Base-by-base conservation (phyloP, 2,113 vertebrate species). In the Pleuronectes platessa region DNA sequence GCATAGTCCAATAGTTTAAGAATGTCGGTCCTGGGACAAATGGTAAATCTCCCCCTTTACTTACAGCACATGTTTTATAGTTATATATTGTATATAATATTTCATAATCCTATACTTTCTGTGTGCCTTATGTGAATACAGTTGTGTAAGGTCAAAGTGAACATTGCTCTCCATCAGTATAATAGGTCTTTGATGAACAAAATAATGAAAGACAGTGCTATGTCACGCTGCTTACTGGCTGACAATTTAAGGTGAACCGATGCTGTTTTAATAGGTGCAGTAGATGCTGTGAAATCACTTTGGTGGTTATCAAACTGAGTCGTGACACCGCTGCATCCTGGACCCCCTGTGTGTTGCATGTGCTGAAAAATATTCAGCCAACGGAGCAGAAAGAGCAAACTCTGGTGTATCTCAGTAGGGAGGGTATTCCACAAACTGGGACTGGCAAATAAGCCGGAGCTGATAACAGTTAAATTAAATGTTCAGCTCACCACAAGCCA, bases 281-380 rank as follows among this genome's bases (percentile, higher is more conserved):
- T 9, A 2, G 72, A 65, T 63, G 61, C 73, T 72, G 63, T 26
- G 42, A 83, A 65, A 58, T 79, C 55, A 61, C 70, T 82, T 76
- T 27, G 73, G 12, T n/a, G 6, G 68, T 42, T 45, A 49, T 71
- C 70, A 81, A 83, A 85, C 20, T 66, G 53, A 47, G 71, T 31
- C 76, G 72, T 45, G 56, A 79, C 66, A 58, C 79, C 78, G 82
- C 79, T 75, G 73, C 68, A 51, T 55, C 51, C 21, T 31, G n/a
- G 49, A 73, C 27, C 54, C 56, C 68, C 73, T 20, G 31, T 2
- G 42, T 24, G 62, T 15, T 26, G 21, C 21, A 76, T 5, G 11
- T 23, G 26, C 11, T 42, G 23, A 21, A 53, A 75, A 27, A 71
- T 37, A 68, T 59, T 78, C 68, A 69, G 59, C n/a, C 56, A 60